These are phyloP conservation scores for Caranx melampygus DNA, from an alignment of 2,113 vertebrate species.

Conservation along the genomic window DNA sequence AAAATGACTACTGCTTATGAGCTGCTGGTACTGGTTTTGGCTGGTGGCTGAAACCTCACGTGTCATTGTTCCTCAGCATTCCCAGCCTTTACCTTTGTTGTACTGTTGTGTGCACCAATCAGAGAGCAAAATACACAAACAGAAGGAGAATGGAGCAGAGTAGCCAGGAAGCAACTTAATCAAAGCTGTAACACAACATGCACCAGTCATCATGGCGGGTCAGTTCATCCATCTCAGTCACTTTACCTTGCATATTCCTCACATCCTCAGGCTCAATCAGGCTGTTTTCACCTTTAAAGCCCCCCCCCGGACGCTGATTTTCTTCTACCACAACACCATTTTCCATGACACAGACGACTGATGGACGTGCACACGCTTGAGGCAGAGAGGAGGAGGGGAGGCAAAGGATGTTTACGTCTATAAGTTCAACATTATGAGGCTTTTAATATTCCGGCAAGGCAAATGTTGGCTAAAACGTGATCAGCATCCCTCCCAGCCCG, in stretches of 20 bases:
- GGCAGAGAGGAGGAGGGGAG: conserved; percentile 6
- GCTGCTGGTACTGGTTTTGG: not conserved
- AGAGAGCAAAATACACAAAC: not conserved
- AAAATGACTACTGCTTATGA: not conserved
- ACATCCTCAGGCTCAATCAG: conserved; percentile 28
- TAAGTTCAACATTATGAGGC: conserved; percentile 57
- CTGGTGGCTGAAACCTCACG: conserved; percentile 1
- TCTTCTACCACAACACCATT: conserved; percentile 45
- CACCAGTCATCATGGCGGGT: conserved; percentile 29
- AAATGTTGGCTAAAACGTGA: conserved; percentile 45
- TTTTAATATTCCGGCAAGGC: conserved; percentile 55
- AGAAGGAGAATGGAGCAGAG: not conserved
- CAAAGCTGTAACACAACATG: conserved; percentile 38
- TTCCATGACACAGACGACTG: conserved; percentile 5
- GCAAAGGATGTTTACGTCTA: conserved; percentile 26
- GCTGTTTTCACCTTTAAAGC: conserved; percentile 68
- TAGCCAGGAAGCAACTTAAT: conserved; percentile 18
- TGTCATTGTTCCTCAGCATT: not conserved
- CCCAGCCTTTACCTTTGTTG: not conserved
- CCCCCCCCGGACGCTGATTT: conserved; percentile 67
- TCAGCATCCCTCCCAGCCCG: conserved; percentile 39
- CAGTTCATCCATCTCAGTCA: conserved; percentile 61
- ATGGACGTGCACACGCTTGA: conserved; percentile 40
- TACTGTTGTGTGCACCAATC: not conserved
- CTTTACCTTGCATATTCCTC: conserved; percentile 42